Evolutionary conservation across 1,140 invertebrate genomes (phyloP).

Genomic region (Cydia strobilella): DNA sequence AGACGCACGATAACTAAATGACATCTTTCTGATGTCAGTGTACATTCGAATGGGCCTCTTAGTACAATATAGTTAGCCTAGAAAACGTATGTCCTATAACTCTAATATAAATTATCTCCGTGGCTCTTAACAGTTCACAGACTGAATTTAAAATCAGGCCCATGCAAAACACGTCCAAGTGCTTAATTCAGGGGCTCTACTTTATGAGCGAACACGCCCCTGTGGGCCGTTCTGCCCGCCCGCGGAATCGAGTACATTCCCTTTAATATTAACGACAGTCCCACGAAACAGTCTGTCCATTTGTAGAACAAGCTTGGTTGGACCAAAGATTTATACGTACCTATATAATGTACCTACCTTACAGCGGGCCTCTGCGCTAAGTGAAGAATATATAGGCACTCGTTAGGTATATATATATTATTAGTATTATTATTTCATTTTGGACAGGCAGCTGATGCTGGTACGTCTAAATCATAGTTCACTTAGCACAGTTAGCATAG

Average conservation of each 20-base stretch:
- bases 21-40: no score
- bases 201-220: constrained; percentile 31
- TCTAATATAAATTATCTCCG: constrained; percentile 19
- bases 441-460: no score
- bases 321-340: neutral
- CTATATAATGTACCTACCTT: no score
- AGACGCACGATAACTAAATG: no score
- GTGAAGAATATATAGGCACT: no score
- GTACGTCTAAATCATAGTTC: no score
- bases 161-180: constrained; percentile 27
- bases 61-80: neutral
- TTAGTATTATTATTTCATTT: no score
- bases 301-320: neutral
- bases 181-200: constrained; percentile 30
- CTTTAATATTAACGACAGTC: constrained; percentile 21
- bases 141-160: constrained; percentile 30
- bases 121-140: constrained; percentile 7
- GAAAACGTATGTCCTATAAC: constrained; percentile 14
- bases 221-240: constrained; percentile 19
- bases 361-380: no score
- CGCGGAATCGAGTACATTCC: constrained; percentile 18
- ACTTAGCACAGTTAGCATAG: no score
- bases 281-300: constrained; percentile 5
- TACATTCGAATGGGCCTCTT: neutral
- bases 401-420: no score